These are phyloP conservation scores for Monodelphis domestica DNA, from an alignment of 2,797 vertebrate species.

Conservation along the genomic window DNA sequence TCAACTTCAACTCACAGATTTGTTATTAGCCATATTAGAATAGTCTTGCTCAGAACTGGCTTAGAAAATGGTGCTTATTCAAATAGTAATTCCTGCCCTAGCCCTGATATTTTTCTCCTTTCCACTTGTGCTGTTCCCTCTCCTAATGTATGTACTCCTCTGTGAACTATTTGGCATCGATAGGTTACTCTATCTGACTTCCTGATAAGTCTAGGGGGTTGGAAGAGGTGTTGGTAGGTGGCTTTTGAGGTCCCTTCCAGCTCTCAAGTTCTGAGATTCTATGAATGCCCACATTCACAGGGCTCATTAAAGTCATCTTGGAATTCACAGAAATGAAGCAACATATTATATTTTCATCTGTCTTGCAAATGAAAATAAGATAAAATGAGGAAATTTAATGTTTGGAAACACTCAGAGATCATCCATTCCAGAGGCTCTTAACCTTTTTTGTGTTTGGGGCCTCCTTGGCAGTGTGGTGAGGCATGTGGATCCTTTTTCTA, in stretches of 20 bases:
- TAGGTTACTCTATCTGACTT: neutral
- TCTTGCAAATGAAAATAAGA: neutral
- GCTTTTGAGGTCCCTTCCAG: neutral
- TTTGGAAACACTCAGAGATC: neutral
- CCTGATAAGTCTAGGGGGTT: too few relatives aligned
- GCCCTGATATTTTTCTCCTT: neutral
- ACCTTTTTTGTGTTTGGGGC: neutral
- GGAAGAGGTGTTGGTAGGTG: too few relatives aligned
- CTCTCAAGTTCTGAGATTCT: neutral
- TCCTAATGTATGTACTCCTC: neutral
- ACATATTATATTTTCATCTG: neutral
- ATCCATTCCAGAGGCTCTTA: neutral
- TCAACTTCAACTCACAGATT: neutral
- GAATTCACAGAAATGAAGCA: neutral
- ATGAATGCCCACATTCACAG: too few relatives aligned
- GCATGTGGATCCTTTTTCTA: too few relatives aligned
- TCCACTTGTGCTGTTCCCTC: neutral
- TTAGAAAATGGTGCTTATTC: neutral
- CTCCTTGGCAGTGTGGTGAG: neutral
- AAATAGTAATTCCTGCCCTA: constrained; percentile 1
- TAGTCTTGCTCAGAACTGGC: neutral
- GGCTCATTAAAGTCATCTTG: neutral
- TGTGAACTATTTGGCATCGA: neutral
- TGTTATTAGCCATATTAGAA: neutral
- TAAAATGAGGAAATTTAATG: neutral